phyloP scores from a whole-genome alignment of 2,888 invertebrate genomes.

The Psococerastis gibbosa region DNA sequence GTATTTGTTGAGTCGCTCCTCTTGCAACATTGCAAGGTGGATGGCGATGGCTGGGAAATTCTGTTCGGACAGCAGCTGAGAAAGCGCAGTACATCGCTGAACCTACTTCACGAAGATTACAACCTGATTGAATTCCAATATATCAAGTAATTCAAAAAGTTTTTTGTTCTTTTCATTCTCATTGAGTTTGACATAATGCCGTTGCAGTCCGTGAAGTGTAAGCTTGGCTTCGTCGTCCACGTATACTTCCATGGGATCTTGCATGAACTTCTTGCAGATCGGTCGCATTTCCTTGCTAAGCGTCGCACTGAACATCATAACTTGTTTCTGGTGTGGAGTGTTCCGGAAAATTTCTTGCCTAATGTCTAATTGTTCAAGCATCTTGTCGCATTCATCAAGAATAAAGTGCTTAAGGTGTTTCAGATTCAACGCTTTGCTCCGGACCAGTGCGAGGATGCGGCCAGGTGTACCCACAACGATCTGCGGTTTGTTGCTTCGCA shows the following conservation, averaged over 20 bases:
- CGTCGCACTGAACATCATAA: constrained; percentile 99
- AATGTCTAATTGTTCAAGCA: too few species aligned
- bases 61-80: constrained; percentile 87
- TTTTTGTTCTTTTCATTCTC: constrained; percentile 99
- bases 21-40: constrained; percentile 94
- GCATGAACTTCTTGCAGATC: constrained; percentile 99
- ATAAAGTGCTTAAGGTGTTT: constrained; percentile 98
- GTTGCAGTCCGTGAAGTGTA: constrained; percentile 94
- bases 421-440: constrained; percentile 78
- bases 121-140: constrained; percentile 98
- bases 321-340: constrained; percentile 99
- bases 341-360: constrained; percentile 99
- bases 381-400: constrained; percentile 98
- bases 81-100: constrained; percentile 90
- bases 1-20: constrained; percentile 86
- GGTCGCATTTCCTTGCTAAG: constrained; percentile 98
- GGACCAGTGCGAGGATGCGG: constrained; percentile 82
- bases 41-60: constrained; percentile 99
- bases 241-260: constrained; percentile 99
- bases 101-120: constrained; percentile 99
- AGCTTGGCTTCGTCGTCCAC: constrained; percentile 99
- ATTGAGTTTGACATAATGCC: constrained; percentile 97
- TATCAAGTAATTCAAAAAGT: constrained; percentile 92
- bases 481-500: constrained; percentile 93
- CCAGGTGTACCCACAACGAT: constrained; percentile 99